These are phyloP conservation scores for Ariopsis seemanni DNA, from an alignment of 2,113 vertebrate species.

Conservation along the genomic window DNA sequence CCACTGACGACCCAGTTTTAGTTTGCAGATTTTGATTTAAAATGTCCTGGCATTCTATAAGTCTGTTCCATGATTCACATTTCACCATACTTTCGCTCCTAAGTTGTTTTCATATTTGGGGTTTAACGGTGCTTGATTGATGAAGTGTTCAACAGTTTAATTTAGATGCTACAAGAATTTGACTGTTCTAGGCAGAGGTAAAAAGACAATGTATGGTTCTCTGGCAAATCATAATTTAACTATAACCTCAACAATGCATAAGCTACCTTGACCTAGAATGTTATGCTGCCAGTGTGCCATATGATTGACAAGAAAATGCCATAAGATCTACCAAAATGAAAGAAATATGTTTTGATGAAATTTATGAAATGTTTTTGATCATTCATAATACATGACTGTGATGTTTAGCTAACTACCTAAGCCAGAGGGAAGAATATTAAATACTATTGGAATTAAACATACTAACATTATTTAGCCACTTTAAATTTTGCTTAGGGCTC, in stretches of 20 bases:
- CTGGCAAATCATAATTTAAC: neutral
- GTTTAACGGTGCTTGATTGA: neutral
- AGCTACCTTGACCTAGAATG: neutral
- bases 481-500: neutral
- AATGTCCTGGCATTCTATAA: neutral
- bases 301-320: too few relatives aligned
- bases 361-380: neutral
- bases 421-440: neutral
- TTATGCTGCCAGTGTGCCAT: neutral
- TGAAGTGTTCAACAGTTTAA: neutral
- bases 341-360: neutral
- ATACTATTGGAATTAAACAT: neutral
- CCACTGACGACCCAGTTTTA: too few relatives aligned
- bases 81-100: too few relatives aligned
- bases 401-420: neutral
- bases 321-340: neutral
- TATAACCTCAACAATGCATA: neutral
- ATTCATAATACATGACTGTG: neutral
- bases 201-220: neutral
- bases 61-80: too few relatives aligned
- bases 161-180: neutral
- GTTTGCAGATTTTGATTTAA: too few relatives aligned
- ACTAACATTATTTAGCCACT: slow-evolving; percentile 3
- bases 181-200: neutral
- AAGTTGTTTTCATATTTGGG: neutral